These are phyloP conservation scores for Stomatorhinus walkeri DNA, from an alignment of 2,797 vertebrate genomes.

Conservation along the genomic window DNA sequence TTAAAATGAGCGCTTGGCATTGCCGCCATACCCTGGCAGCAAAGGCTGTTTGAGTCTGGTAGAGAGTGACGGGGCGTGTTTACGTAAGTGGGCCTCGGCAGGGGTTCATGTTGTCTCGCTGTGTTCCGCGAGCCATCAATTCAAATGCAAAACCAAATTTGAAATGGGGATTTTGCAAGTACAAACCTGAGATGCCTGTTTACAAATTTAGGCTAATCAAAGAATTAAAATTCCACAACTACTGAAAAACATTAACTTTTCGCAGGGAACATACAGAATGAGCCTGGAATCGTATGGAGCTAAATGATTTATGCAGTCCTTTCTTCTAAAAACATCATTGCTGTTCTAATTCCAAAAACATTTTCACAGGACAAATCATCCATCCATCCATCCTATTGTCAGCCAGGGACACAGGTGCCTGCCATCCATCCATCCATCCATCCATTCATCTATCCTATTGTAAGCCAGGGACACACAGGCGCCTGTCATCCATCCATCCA, in stretches of 20 bases:
- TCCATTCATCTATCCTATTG: not conserved
- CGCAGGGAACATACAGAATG: not conserved
- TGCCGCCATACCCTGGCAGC: not conserved
- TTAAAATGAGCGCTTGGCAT: not conserved
- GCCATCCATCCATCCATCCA: not conserved
- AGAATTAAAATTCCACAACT: slow-evolving; percentile 2
- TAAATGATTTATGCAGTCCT: not conserved
- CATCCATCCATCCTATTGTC: not conserved
- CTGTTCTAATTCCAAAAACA: not conserved
- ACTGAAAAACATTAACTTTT: not conserved
- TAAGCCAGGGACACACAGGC: too few species aligned
- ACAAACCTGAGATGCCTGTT: not conserved
- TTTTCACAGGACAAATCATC: not conserved
- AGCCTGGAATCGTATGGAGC: not conserved
- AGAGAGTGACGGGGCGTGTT: not conserved
- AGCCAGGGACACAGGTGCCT: too few species aligned
- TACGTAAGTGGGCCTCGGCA: not conserved
- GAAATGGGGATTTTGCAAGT: slow-evolving; percentile 1
- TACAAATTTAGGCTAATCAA: slow-evolving; percentile 2
- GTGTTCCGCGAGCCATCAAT: not conserved
- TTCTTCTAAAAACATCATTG: not conserved
- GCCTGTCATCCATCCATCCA: not conserved
- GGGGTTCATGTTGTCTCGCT: not conserved
- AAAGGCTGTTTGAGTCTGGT: not conserved
- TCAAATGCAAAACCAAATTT: not conserved